Percentiles rank a stretch among this genome's conserved stretches.
phyloP scores from a whole-genome alignment of 1,140 invertebrate species.

The Drosophila sucinea region DNA sequence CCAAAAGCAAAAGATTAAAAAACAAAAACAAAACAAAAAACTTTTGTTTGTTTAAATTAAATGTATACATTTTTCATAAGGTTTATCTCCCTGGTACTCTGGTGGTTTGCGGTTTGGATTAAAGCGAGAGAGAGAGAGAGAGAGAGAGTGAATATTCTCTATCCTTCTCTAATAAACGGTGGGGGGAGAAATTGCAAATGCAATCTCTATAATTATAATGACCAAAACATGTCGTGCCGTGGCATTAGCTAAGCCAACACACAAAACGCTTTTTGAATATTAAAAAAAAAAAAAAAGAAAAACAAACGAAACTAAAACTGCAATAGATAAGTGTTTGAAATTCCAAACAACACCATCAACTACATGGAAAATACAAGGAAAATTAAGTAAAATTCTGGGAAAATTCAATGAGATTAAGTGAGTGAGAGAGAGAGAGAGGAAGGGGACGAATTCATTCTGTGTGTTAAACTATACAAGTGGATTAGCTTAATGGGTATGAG shows the following conservation, averaged over 20 bases:
- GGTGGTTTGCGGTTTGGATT: not conserved
- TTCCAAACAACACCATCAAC: not conserved
- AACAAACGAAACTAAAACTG: not conserved
- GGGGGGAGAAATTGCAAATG: constrained; percentile 54
- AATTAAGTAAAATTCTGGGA: not conserved
- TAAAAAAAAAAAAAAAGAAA: constrained; percentile 67
- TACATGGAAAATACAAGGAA: constrained; percentile 2
- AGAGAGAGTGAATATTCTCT: not conserved
- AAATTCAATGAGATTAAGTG: not conserved
- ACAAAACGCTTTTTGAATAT: constrained; percentile 49
- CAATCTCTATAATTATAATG: constrained; percentile 66
- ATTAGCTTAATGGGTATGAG: not conserved
- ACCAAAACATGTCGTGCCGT: constrained; percentile 72
- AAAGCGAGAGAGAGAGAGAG: not conserved
- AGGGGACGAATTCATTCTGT: not conserved
- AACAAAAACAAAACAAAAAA: constrained; percentile 15
- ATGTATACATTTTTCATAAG: not conserved
- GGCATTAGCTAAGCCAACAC: constrained; percentile 48
- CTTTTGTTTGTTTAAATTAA: constrained; percentile 10
- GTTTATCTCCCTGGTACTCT: not conserved
- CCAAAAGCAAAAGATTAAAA: constrained; percentile 15
- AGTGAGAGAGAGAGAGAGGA: not conserved
- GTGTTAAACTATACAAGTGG: constrained; percentile 7
- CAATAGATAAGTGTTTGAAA: not conserved
- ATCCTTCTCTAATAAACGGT: not conserved